Evolutionary conservation across 2,888 invertebrate genomes (phyloP).

Genomic region (Sphaerophoria taeniata): DNA sequence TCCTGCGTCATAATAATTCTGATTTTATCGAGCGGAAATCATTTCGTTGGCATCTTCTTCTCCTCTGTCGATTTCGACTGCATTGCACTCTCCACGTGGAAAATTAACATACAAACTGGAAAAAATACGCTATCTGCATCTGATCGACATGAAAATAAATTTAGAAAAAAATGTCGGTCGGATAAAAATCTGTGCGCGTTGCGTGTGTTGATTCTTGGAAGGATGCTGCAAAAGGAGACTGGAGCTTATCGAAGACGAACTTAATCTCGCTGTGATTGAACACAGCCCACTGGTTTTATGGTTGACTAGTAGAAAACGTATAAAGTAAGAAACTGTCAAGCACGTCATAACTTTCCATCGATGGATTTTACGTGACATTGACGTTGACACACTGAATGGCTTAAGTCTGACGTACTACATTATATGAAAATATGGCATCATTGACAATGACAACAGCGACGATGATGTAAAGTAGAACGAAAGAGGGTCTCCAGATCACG

Average conservation of each 20-base stretch:
- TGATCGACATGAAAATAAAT: constrained; percentile 72
- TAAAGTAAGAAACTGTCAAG: constrained; percentile 62
- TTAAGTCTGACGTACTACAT: constrained; percentile 49
- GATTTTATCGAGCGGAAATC: constrained; percentile 71
- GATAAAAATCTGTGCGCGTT: constrained; percentile 33
- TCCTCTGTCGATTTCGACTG: not conserved
- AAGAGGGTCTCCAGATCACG: constrained; percentile 34
- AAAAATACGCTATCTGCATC: constrained; percentile 52
- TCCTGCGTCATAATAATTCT: constrained; percentile 61
- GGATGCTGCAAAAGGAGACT: constrained; percentile 29
- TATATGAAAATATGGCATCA: constrained; percentile 3
- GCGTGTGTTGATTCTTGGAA: constrained; percentile 1
- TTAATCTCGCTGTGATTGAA: constrained; percentile 49
- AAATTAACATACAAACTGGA: constrained; percentile 63
- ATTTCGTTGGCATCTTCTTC: constrained; percentile 22
- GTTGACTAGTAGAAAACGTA: constrained; percentile 42
- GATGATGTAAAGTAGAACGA: not conserved
- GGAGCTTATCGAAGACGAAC: constrained; percentile 61
- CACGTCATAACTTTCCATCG: constrained; percentile 73
- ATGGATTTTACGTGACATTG: constrained; percentile 72
- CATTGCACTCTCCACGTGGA: constrained; percentile 14
- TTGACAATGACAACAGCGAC: not conserved
- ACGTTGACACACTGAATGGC: constrained; percentile 67
- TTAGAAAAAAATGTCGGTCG: constrained; percentile 46
- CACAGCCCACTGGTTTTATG: constrained; percentile 47